Evolutionary conservation across 1,140 invertebrate species (phyloP).

Genomic region (Paramacrobiotus metropolitanus): DNA sequence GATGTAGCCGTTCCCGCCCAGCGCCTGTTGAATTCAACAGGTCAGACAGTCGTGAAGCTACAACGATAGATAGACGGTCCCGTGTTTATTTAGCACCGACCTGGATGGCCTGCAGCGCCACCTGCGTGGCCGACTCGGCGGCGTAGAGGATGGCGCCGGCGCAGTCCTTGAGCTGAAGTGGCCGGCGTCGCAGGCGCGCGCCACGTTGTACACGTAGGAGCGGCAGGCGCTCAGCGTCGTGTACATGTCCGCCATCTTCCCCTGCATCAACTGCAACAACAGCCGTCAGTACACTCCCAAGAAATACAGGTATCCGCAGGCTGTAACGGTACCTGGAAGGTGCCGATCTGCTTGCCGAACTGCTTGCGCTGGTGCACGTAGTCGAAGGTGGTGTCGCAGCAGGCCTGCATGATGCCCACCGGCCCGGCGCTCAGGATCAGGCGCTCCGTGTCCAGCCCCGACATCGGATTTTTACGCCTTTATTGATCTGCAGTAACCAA

Average conservation of each 20-base stretch:
- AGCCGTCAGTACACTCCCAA: slow-evolving; percentile 9
- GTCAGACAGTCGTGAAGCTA: too few species aligned
- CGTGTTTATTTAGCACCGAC: too few species aligned
- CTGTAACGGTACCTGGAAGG: slow-evolving; percentile 92
- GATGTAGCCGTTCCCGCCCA: slow-evolving; percentile 95
- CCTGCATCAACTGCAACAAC: slow-evolving; percentile 38
- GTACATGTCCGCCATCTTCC: slow-evolving; percentile 97
- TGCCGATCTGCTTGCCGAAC: slow-evolving; percentile 64
- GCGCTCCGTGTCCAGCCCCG: slow-evolving; percentile 78
- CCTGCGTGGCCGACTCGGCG: slow-evolving; percentile 67
- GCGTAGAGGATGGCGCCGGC: slow-evolving; percentile 74
- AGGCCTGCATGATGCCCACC: slow-evolving; percentile 79
- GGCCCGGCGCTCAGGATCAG: slow-evolving; percentile 63
- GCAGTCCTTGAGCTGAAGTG: slow-evolving; percentile 61
- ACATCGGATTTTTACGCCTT: slow-evolving; percentile 92
- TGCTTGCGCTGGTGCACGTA: slow-evolving; percentile 85
- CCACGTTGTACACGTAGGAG: slow-evolving; percentile 74
- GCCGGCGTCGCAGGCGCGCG: slow-evolving; percentile 54
- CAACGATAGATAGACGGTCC: too few species aligned
- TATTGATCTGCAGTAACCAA: too few species aligned
- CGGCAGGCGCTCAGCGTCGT: slow-evolving; percentile 54
- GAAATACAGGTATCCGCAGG: neutral
- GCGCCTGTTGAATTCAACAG: too few species aligned
- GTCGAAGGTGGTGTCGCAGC: slow-evolving; percentile 73
- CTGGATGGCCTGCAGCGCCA: slow-evolving; percentile 85